A percentile compares a stretch with the other conserved stretches of the same genome.
Evolutionary conservation across 2,797 vertebrate genomes (phyloP).

Genomic region (Pipistrellus pipistrellus): DNA sequence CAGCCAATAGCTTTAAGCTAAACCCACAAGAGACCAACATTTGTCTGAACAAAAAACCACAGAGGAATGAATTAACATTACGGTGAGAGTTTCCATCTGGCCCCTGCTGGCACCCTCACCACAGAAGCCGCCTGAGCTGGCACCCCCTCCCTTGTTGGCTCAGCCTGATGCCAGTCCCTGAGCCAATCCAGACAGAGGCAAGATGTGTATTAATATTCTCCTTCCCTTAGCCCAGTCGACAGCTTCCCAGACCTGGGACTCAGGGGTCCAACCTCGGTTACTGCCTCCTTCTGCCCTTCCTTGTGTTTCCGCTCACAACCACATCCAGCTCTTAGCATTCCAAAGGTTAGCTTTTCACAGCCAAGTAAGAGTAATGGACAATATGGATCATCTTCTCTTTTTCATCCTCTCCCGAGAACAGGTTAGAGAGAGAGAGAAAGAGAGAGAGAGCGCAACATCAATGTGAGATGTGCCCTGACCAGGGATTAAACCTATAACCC

Average conservation of each 20-base stretch:
- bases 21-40: constrained; percentile 39
- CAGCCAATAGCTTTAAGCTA: constrained; percentile 36
- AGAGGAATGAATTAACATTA: constrained; percentile 53
- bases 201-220: neutral
- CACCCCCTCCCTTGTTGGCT: neutral
- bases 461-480: neutral
- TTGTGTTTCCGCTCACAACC: neutral
- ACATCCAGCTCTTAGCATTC: neutral
- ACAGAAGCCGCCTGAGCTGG: neutral
- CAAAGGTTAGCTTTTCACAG: neutral
- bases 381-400: neutral
- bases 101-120: neutral
- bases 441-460: neutral
- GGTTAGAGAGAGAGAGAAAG: neutral
- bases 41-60: constrained; percentile 69
- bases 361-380: neutral
- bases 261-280: neutral
- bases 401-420: neutral
- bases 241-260: neutral
- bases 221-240: neutral
- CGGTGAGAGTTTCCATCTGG: constrained; percentile 61
- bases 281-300: neutral
- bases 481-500: neutral
- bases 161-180: neutral
- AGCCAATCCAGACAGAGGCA: neutral